Evolutionary conservation across 2,888 invertebrate genomes (phyloP).

Genomic region (Patella caerulea): DNA sequence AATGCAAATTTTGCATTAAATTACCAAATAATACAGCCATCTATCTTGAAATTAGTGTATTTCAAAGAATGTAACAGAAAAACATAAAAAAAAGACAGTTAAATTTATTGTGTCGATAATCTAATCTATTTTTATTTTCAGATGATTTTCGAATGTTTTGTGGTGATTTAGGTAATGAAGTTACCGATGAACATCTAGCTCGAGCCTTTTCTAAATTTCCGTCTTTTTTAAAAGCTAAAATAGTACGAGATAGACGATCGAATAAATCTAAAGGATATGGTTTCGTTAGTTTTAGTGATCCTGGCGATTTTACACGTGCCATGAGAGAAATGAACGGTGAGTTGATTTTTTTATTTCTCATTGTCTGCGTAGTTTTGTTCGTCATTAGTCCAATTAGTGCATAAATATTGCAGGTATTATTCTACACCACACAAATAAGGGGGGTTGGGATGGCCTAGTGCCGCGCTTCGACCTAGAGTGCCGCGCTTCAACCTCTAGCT

Average conservation of each 20-base stretch:
- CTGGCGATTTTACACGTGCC: constrained; percentile 96
- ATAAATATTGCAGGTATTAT: too few species aligned
- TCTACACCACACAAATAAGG: too few species aligned
- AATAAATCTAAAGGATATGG: constrained; percentile 99
- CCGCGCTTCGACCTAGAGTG: too few species aligned
- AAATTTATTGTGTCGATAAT: not conserved
- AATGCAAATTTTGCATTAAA: too few species aligned
- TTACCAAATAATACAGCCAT: too few species aligned
- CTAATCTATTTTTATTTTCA: constrained; percentile 57
- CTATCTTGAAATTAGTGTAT: not conserved
- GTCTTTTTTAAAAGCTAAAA: constrained; percentile 94
- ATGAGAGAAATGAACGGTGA: constrained; percentile 99
- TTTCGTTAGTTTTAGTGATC: constrained; percentile 98
- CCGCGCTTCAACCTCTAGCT: too few species aligned
- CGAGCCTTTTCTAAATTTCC: constrained; percentile 91
- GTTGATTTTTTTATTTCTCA: constrained; percentile 48
- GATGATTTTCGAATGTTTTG: constrained; percentile 99
- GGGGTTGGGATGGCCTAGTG: too few species aligned
- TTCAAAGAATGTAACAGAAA: not conserved
- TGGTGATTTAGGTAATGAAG: constrained; percentile 99
- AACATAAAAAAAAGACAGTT: not conserved
- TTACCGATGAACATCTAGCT: constrained; percentile 96
- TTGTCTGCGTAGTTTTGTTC: too few species aligned
- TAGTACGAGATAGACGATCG: constrained; percentile 94
- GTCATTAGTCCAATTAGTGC: too few species aligned